Percentiles rank a stretch among this genome's conserved stretches.
phyloP scores from a whole-genome alignment of 2,797 vertebrate genomes.

The Brachyrhaphis roseni region DNA sequence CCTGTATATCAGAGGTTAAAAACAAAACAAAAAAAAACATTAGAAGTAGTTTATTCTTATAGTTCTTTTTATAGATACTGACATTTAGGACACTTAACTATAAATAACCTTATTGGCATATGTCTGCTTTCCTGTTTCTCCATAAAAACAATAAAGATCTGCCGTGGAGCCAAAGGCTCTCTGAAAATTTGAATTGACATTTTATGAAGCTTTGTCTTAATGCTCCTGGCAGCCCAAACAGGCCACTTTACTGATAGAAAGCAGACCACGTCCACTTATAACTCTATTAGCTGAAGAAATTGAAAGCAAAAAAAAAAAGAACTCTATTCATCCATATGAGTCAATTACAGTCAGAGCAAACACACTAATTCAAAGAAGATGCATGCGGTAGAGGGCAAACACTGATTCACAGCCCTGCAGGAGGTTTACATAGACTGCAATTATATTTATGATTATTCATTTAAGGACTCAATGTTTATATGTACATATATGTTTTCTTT shows the following conservation, averaged over 20 bases:
- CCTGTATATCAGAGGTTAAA: constrained; percentile 75
- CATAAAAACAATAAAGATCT: constrained; percentile 8
- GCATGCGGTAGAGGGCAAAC: neutral
- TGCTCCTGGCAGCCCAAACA: constrained; percentile 26
- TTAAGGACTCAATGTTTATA: neutral
- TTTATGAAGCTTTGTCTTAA: constrained; percentile 21
- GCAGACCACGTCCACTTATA: constrained; percentile 44
- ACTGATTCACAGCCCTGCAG: constrained; percentile 1
- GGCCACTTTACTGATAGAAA: constrained; percentile 33
- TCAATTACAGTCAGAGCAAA: constrained; percentile 37
- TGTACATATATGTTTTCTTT: neutral
- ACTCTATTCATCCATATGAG: constrained; percentile 34
- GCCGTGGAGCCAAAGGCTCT: constrained; percentile 16
- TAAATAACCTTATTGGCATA: neutral
- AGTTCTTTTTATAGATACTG: neutral
- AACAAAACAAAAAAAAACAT: neutral
- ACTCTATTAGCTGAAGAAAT: constrained; percentile 48
- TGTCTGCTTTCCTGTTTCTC: neutral
- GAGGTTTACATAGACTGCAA: constrained; percentile 2
- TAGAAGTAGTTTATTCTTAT: neutral
- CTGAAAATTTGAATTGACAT: constrained; percentile 3
- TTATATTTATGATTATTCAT: neutral
- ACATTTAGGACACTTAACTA: neutral
- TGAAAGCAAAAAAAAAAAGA: constrained; percentile 39
- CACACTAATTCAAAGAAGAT: constrained; percentile 4